Conservation (phyloP, 2,113 vertebrate species). For the Ahaetulla prasina region DNA sequence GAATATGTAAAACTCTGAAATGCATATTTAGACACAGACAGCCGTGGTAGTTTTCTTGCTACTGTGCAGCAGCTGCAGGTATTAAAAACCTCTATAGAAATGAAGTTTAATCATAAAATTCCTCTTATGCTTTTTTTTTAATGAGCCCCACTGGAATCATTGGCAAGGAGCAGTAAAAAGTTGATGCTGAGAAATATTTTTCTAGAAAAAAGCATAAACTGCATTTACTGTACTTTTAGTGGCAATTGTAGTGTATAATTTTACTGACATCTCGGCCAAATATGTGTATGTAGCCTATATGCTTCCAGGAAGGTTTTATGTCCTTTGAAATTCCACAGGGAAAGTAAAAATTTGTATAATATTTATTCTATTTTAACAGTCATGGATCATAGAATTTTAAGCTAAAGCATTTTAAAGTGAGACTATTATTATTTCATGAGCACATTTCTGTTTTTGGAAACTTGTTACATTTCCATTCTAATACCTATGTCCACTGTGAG, state of each 20-base stretch:
- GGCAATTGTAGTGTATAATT: not conserved
- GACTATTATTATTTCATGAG: slow-evolving; percentile 29
- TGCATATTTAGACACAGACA: slow-evolving; percentile 24
- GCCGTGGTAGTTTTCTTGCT: slow-evolving; percentile 21
- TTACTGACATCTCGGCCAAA: not conserved
- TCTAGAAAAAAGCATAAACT: slow-evolving; percentile 17
- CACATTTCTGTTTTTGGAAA: slow-evolving; percentile 18
- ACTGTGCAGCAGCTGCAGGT: slow-evolving; percentile 40
- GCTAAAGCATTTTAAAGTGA: slow-evolving; percentile 31
- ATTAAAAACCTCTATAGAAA: slow-evolving; percentile 46
- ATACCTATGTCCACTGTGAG: not conserved
- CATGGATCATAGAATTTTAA: slow-evolving; percentile 32
- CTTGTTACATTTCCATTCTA: slow-evolving; percentile 32
- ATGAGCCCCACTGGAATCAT: slow-evolving; percentile 35
- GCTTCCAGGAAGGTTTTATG: slow-evolving; percentile 26
- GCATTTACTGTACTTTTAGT: slow-evolving; percentile 17
- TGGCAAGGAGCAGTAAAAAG: slow-evolving; percentile 46
- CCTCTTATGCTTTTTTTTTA: slow-evolving; percentile 37
- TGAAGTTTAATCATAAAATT: slow-evolving; percentile 45
- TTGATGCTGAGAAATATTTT: slow-evolving; percentile 30
- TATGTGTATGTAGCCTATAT: not conserved
- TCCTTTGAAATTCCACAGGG: slow-evolving; percentile 14
- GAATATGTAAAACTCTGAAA: slow-evolving; percentile 19
- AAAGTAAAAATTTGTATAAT: slow-evolving; percentile 30
- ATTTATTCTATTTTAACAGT: slow-evolving; percentile 46